Evolutionary conservation across 2,797 vertebrate species (phyloP).

Genomic region (Spheniscus humboldti): DNA sequence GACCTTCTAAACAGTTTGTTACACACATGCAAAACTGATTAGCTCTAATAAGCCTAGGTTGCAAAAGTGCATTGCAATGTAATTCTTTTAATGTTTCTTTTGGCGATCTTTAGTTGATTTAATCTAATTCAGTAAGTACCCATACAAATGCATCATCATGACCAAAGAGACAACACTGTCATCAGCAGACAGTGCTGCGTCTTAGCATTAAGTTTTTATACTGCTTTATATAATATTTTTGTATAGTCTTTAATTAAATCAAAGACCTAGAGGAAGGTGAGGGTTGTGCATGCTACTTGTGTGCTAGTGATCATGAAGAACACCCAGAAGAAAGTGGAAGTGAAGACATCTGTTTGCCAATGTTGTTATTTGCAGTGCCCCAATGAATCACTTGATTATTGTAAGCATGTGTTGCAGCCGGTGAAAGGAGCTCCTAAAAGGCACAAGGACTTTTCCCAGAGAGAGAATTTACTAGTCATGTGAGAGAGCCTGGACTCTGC

Average conservation of each 20-base stretch:
- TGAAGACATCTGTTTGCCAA: not conserved
- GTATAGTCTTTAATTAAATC: not conserved
- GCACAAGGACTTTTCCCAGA: not conserved
- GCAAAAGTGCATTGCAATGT: not conserved
- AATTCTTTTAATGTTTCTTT: not conserved
- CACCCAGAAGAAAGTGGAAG: not conserved
- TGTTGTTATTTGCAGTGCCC: not conserved
- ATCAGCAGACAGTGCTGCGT: not conserved
- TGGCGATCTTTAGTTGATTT: not conserved
- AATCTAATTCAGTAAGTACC: not conserved
- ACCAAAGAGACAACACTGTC: not conserved
- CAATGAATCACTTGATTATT: not conserved
- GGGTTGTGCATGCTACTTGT: not conserved
- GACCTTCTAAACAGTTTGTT: conserved; percentile 9
- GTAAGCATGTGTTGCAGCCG: not conserved
- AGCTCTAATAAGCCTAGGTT: not conserved
- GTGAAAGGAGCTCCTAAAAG: not conserved
- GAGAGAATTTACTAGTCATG: not conserved
- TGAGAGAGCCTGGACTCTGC: accelerated
- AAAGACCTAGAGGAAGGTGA: not conserved
- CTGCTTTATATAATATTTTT: not conserved
- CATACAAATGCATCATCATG: not conserved
- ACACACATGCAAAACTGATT: not conserved
- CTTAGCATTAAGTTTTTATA: not conserved
- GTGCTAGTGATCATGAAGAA: not conserved